phyloP scores from a whole-genome alignment of 2,888 invertebrate species.

The Endotricha flammealis region DNA sequence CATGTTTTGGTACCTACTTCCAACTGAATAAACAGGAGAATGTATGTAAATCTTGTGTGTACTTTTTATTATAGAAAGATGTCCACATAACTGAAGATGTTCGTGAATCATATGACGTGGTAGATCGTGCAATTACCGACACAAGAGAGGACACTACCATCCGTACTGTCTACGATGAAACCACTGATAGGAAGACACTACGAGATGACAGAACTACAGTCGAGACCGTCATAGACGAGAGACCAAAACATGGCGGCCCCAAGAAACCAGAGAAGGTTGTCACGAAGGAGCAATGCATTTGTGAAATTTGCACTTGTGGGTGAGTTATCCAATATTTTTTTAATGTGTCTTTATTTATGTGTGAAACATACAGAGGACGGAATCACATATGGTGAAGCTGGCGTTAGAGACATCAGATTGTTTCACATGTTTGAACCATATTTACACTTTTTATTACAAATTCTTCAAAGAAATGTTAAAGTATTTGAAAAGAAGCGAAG shows the following conservation, averaged over 20 bases:
- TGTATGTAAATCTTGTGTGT: no score
- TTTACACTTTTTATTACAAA: no score
- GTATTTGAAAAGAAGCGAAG: no score
- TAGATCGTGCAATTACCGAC: conserved; percentile 71
- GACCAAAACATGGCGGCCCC: conserved; percentile 58
- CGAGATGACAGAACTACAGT: conserved; percentile 65
- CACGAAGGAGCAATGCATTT: conserved; percentile 89
- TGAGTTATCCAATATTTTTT: conserved; percentile 66
- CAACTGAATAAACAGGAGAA: no score
- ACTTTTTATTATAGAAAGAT: conserved; percentile 57
- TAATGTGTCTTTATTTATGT: background rate
- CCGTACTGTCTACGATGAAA: conserved; percentile 68
- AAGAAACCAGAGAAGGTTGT: conserved; percentile 60
- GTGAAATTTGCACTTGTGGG: conserved; percentile 95
- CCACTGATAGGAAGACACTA: conserved; percentile 62
- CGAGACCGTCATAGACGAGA: conserved; percentile 58
- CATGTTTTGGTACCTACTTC: no score
- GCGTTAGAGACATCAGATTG: no score
- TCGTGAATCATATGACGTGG: conserved; percentile 69
- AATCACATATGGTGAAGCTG: no score
- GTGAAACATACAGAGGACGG: no score
- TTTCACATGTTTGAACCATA: no score
- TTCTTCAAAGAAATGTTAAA: no score
- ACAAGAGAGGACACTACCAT: conserved; percentile 60
- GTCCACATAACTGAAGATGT: conserved; percentile 71